Conservation (phyloP, 2,113 vertebrate species). For the Axis porcinus region DNA sequence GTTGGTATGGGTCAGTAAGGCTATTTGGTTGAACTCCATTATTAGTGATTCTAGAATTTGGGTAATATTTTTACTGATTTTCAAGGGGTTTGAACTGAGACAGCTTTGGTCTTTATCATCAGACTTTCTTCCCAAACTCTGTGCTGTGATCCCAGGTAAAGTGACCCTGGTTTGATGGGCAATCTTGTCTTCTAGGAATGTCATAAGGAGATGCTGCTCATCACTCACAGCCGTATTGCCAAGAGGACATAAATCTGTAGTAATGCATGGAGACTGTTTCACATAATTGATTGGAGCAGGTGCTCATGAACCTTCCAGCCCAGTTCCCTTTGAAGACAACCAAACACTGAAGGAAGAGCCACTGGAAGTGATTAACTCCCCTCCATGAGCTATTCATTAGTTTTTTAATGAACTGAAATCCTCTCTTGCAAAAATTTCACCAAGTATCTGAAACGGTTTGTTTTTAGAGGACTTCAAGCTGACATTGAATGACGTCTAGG, state of each 20-base stretch:
- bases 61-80: slow-evolving; percentile 65
- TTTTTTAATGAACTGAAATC: background rate
- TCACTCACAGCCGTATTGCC: background rate
- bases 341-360: background rate
- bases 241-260: background rate
- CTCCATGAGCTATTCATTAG: background rate
- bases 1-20: slow-evolving; percentile 70
- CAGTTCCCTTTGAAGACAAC: background rate
- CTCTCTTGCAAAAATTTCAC: background rate
- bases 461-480: background rate
- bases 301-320: background rate
- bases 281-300: background rate
- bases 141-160: background rate
- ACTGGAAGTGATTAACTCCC: background rate
- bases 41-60: slow-evolving; percentile 52
- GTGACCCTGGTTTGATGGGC: background rate
- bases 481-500: background rate
- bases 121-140: background rate
- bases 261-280: background rate
- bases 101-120: background rate
- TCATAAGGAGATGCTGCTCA: background rate
- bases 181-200: slow-evolving; percentile 14
- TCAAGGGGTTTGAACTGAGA: slow-evolving; percentile 54
- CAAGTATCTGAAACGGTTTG: background rate
- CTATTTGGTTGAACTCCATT: slow-evolving; percentile 73